Conservation (phyloP, 2,797 vertebrate species). For the Rhinichthys osculus region DNA sequence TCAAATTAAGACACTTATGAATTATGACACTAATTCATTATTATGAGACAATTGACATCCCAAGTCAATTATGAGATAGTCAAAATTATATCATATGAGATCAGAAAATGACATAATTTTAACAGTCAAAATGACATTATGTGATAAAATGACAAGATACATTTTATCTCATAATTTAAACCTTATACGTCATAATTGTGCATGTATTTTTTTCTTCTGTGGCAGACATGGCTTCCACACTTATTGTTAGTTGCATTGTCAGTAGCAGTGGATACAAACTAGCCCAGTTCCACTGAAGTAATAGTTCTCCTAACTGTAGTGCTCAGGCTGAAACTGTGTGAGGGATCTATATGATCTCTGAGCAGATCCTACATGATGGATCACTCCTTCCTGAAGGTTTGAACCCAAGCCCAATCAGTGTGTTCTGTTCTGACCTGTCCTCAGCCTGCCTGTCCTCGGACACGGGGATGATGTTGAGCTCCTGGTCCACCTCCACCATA, state of each 20-base stretch:
- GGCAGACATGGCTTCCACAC: background rate
- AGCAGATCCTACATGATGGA: background rate
- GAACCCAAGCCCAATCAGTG: background rate
- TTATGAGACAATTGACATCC: background rate
- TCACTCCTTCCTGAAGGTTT: background rate
- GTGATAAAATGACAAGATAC: background rate
- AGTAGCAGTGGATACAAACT: background rate
- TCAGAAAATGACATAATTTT: too few species aligned
- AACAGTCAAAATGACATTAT: background rate
- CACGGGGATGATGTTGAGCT: constrained; percentile 96
- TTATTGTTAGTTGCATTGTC: background rate
- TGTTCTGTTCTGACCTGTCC: background rate
- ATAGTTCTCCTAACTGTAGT: too few species aligned
- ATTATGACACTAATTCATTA: background rate
- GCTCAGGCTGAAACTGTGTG: background rate
- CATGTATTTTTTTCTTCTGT: background rate
- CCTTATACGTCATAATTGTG: background rate
- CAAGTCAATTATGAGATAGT: background rate
- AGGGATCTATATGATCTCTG: background rate
- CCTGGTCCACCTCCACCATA: constrained; percentile 94
- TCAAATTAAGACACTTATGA: too few species aligned
- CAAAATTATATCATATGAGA: background rate
- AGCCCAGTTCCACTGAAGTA: background rate
- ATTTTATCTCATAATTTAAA: background rate
- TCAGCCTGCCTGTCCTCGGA: constrained; percentile 85